Evolutionary conservation across 2,113 vertebrate species (phyloP), one percentile per base, ranked within the genome.

Genomic region (Catharus bicknelli): DNA sequence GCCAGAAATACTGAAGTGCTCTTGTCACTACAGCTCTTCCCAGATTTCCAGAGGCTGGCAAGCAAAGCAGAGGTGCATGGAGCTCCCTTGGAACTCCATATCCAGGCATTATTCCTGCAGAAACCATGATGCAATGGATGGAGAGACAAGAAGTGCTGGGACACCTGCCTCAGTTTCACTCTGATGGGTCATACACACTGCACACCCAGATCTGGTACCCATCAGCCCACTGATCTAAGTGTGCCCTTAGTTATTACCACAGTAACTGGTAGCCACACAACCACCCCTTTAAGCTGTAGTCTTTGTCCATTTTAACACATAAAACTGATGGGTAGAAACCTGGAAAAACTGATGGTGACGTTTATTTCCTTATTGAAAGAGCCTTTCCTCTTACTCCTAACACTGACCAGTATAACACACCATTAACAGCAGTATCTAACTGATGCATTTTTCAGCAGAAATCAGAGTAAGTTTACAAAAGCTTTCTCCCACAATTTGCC

Each of bases 351-450:
- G 40, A 59, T 45, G 13, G 38, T 36, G 38, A 76, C 70, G 91
- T 77, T 88, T 83, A 87, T 57, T 87, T 83, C 62, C 38, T 68
- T 53, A 77, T 18, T 78, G 84, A 75, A 78, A 79, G 12, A 69
- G 63, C 34, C 13, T 80, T 75, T 19, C 25, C 38, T 48, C 63
- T 43, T 62, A 64, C 50, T 68, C 8, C 8, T 18, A 45, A 34
- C 19, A 48, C 29, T 57, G 36, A 64, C 5, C 40, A 62, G 22
- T 32, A 14, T 14, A 88, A 73, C 20, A 57, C 13, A 38, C 11
- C 48, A 9, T 25, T 79, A 75, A 68, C 0, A 68, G 16, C 0
- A 0, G 7, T 13, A 34, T 43, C 20, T 40, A 18, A 78, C 45
- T 72, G 43, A 82, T 12, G 16, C 0, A 1, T 26, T 81, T 67